phyloP scores from a whole-genome alignment of 2,797 vertebrate genomes.

The Bradypus variegatus region DNA sequence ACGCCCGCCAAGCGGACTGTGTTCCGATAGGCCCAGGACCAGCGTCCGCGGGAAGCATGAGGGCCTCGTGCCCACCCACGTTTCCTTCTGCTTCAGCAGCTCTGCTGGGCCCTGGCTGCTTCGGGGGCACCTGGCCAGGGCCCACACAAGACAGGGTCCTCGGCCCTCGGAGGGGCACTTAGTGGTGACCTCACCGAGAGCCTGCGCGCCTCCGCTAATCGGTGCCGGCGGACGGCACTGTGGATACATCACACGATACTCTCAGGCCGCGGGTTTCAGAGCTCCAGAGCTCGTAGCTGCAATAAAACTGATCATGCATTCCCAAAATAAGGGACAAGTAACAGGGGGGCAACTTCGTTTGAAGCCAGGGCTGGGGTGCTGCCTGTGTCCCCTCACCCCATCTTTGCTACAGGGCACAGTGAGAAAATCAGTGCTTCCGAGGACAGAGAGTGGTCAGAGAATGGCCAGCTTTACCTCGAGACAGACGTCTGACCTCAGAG shows the following conservation, averaged over 20 bases:
- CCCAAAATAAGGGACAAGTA: neutral
- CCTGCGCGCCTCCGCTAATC: accelerated
- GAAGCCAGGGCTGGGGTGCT: neutral
- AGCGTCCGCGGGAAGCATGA: conserved; percentile 14
- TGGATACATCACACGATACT: accelerated
- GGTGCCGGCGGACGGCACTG: accelerated
- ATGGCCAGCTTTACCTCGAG: accelerated
- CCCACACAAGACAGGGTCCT: too few species aligned
- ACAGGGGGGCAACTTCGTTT: accelerated
- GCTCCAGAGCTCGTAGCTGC: neutral
- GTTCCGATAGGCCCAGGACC: conserved; percentile 54
- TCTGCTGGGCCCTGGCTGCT: neutral
- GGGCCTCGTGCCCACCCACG: conserved; percentile 27
- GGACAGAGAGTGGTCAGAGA: accelerated
- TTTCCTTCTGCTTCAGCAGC: neutral
- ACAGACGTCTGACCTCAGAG: too few species aligned
- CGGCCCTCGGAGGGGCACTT: too few species aligned
- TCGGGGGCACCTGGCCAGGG: too few species aligned
- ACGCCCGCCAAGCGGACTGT: conserved; percentile 49
- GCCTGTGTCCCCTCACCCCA: neutral
- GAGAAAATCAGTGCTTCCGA: accelerated
- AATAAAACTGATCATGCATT: neutral
- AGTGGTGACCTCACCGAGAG: too few species aligned
- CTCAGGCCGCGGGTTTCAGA: neutral
- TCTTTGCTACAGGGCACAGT: neutral